Conservation (phyloP, 1,140 invertebrate species). For the Atta texana region DNA sequence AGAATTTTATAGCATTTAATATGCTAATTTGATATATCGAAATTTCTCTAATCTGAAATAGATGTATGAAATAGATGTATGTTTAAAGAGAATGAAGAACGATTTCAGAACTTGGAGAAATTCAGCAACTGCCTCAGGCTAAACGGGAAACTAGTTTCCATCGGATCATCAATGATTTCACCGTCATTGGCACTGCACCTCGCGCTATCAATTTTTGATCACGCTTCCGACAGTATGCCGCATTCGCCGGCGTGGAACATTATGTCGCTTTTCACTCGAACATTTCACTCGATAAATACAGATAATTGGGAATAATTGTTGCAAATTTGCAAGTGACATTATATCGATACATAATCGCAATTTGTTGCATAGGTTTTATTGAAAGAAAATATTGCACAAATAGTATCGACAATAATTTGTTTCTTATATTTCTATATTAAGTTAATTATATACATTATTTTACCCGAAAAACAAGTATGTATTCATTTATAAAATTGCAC, state of each 20-base stretch:
- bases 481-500: neutral
- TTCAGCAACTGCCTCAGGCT: constrained; percentile 16
- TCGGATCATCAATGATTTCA: constrained; percentile 61
- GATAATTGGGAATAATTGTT: constrained; percentile 46
- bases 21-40: constrained; percentile 13
- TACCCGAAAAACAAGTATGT: neutral
- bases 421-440: neutral
- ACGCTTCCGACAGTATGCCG: neutral
- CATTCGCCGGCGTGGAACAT: constrained; percentile 20
- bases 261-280: constrained; percentile 26
- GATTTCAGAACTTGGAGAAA: neutral
- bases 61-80: neutral
- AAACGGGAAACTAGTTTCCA: constrained; percentile 45
- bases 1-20: neutral
- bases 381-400: neutral
- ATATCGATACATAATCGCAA: constrained; percentile 14
- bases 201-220: constrained; percentile 66
- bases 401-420: neutral
- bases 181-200: constrained; percentile 10
- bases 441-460: neutral
- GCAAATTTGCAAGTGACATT: constrained; percentile 3
- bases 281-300: constrained; percentile 4
- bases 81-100: neutral
- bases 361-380: neutral
- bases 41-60: constrained; percentile 8